Evolutionary conservation across 2,888 invertebrate genomes (phyloP), one percentile per base, ranked within the genome.

Genomic region (Scaptodrosophila latifasciaeformis): DNA sequence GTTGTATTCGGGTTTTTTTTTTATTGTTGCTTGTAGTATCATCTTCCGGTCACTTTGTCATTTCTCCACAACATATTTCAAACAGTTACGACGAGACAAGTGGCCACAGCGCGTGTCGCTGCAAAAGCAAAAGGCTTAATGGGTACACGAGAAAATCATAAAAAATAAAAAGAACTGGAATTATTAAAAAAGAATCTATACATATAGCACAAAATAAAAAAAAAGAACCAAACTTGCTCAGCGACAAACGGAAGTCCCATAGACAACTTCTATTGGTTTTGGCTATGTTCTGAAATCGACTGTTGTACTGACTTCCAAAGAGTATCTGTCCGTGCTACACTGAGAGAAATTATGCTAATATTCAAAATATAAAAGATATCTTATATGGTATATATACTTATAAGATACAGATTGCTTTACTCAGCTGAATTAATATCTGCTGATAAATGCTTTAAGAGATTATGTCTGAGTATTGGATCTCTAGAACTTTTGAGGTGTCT

Each of bases 11-110:
- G n/a, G n/a, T n/a, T n/a, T n/a, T 34, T 30, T 12, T 44, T 6
- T 42, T 52, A 48, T 34, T 56, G 54, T 31, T 54, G 47, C 62
- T 51, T 59, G 56, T 56, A 67, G 81, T 80, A 71, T 75, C 76
- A 78, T 82, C 84, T 83, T 81, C 82, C 84, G 84, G 83, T 78
- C 75, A 81, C 70, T 82, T 83, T 82, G 78, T 82, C 79, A 82
- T 78, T 76, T 77, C 70, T 71, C 68, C 66, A 70, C 64, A 75
- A 70, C 79, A 82, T 80, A 72, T 75, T 71, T 82, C 80, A 80
- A 80, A 76, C 67, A 59, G 78, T 67, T 60, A 58, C 69, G 71
- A 59, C 37, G 59, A 66, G 71, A 69, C 76, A 81, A 76, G 78
- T 75, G 76, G 69, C 67, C 68, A 60, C 60, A 51, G 67, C 74